phyloP scores from a whole-genome alignment of 64 coral and sea anemone species.

The Montipora efflorescens region DNA sequence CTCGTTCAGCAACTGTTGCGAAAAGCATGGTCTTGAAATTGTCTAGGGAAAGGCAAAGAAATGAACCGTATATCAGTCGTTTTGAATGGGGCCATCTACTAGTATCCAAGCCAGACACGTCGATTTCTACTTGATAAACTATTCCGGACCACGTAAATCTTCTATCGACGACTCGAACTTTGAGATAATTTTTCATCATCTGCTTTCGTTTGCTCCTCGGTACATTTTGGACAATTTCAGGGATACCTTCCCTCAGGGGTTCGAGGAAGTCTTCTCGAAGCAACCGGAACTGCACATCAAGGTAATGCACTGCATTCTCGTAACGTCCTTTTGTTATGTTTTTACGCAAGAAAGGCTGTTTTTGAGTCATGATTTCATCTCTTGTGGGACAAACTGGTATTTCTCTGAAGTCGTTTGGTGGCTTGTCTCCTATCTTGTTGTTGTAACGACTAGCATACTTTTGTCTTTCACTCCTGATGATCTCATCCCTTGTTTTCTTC shows the following conservation, averaged over 20 bases:
- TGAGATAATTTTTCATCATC: conserved; percentile 58
- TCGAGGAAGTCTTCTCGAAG: conserved; percentile 84
- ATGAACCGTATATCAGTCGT: conserved; percentile 57
- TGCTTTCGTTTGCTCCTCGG: conserved; percentile 61
- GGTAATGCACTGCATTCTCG: conserved; percentile 71
- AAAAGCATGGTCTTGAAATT: conserved; percentile 80
- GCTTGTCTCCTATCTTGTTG: conserved; percentile 29
- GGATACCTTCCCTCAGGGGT: conserved; percentile 76
- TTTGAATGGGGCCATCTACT: conserved; percentile 60
- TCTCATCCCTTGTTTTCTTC: conserved; percentile 58
- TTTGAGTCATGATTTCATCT: conserved; percentile 46
- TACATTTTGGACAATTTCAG: conserved; percentile 23
- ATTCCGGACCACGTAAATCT: conserved; percentile 58
- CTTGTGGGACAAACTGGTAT: conserved; percentile 76
- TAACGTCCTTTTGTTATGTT: conserved; percentile 74
- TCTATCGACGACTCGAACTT: conserved; percentile 41
- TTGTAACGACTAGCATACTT: background rate
- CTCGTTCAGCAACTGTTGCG: conserved; percentile 64
- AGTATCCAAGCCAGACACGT: conserved; percentile 52
- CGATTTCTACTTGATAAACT: conserved; percentile 50
- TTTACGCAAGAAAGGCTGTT: conserved; percentile 64
- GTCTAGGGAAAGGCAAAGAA: conserved; percentile 79
- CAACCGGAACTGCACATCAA: conserved; percentile 85
- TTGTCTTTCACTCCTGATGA: conserved; percentile 66
- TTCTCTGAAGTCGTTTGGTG: conserved; percentile 80